Evolutionary conservation across 2,888 invertebrate genomes (phyloP).

Genomic region (Andrena dorsata): DNA sequence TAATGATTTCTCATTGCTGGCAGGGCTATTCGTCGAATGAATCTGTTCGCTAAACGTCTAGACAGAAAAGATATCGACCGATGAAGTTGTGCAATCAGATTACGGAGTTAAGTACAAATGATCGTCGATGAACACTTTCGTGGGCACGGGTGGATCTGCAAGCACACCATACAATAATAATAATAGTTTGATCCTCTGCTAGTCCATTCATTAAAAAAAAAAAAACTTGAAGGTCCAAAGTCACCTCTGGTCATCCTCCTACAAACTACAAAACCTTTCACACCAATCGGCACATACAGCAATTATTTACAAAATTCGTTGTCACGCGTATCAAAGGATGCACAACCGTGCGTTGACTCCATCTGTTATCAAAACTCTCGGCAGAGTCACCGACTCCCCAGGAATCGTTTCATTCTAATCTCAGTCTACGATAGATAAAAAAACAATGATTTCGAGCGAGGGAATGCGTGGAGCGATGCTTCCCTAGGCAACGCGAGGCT

Average conservation of each 20-base stretch:
- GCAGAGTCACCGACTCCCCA: slow-evolving; percentile 26
- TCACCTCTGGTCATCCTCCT: neutral
- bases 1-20: slow-evolving; percentile 10
- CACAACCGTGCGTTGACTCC: neutral
- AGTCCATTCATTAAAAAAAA: neutral
- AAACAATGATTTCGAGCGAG: neutral
- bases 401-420: neutral
- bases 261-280: neutral
- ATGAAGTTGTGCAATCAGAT: neutral
- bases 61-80: neutral
- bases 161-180: neutral
- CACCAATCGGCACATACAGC: neutral
- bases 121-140: slow-evolving; percentile 22
- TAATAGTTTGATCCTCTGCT: neutral
- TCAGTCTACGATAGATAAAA: neutral
- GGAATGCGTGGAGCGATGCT: slow-evolving; percentile 1
- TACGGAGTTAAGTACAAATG: slow-evolving; percentile 42
- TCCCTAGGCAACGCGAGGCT: neutral
- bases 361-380: neutral
- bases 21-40: slow-evolving; percentile 18
- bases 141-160: slow-evolving; percentile 12
- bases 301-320: neutral
- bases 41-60: slow-evolving; percentile 16
- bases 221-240: neutral
- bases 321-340: neutral